phyloP scores from a whole-genome alignment of 2,888 invertebrate species.

The Eilema griseolum region DNA sequence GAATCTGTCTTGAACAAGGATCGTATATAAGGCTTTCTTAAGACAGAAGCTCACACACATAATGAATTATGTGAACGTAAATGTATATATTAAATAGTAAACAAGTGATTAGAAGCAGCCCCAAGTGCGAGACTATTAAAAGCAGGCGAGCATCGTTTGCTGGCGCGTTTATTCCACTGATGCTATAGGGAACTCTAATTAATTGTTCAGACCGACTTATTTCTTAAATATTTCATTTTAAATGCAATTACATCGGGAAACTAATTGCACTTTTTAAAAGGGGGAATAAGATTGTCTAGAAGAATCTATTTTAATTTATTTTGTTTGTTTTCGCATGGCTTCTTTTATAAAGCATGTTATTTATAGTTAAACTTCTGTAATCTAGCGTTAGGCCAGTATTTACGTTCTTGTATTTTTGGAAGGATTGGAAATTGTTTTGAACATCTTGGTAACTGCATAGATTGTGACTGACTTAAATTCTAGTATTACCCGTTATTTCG shows the following conservation, averaged over 20 bases:
- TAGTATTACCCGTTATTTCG: neutral
- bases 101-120: constrained; percentile 77
- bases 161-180: constrained; percentile 68
- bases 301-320: neutral
- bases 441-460: no score
- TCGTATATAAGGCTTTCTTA: neutral
- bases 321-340: neutral
- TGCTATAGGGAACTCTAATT: constrained; percentile 63
- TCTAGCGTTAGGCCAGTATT: no score
- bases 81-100: constrained; percentile 49
- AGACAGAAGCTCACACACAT: neutral
- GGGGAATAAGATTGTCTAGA: constrained; percentile 8
- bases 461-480: no score
- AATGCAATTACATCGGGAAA: constrained; percentile 53
- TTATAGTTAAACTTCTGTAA: neutral
- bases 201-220: constrained; percentile 63
- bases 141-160: constrained; percentile 74
- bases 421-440: neutral
- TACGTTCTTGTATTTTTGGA: neutral
- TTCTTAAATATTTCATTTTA: constrained; percentile 66
- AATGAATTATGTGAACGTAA: constrained; percentile 17
- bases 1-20: neutral
- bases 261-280: constrained; percentile 46
- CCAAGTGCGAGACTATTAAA: constrained; percentile 73
- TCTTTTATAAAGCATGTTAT: neutral